Conservation (phyloP, 1,140 invertebrate species). For the Nasonia longicornis region DNA sequence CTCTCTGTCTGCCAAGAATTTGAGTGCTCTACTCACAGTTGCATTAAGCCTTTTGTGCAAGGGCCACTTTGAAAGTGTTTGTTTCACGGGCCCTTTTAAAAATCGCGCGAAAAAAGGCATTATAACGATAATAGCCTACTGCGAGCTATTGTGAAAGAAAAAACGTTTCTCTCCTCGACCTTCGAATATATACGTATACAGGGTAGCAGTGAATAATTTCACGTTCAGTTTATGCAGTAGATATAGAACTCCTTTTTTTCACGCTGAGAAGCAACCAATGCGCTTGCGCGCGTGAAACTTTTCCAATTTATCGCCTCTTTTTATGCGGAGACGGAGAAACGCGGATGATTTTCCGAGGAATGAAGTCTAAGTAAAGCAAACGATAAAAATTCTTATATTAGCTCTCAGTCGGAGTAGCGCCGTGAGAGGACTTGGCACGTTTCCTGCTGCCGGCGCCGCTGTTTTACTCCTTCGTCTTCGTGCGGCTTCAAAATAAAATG, state of each 20-base stretch:
- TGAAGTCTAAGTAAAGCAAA: not conserved
- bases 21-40: conserved; percentile 14
- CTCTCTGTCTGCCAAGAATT: not conserved
- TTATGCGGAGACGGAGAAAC: no score
- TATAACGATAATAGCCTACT: not conserved
- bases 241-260: not conserved
- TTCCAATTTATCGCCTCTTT: not conserved
- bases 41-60: not conserved
- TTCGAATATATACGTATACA: not conserved
- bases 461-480: not conserved
- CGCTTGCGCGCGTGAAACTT: not conserved
- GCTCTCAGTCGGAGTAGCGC: not conserved
- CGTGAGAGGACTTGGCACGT: not conserved
- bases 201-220: no score
- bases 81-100: not conserved
- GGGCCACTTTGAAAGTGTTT: conserved; percentile 10
- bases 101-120: not conserved
- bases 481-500: not conserved
- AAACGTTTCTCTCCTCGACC: not conserved
- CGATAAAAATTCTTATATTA: conserved; percentile 11
- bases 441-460: not conserved
- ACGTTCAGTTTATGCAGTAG: no score
- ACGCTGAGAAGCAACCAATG: not conserved
- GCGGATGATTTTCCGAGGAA: no score
- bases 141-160: not conserved